Percentiles rank a stretch among this genome's conserved stretches.
Conservation (phyloP, 2,888 invertebrate genomes). For the Onthophagus sagittarius region DNA sequence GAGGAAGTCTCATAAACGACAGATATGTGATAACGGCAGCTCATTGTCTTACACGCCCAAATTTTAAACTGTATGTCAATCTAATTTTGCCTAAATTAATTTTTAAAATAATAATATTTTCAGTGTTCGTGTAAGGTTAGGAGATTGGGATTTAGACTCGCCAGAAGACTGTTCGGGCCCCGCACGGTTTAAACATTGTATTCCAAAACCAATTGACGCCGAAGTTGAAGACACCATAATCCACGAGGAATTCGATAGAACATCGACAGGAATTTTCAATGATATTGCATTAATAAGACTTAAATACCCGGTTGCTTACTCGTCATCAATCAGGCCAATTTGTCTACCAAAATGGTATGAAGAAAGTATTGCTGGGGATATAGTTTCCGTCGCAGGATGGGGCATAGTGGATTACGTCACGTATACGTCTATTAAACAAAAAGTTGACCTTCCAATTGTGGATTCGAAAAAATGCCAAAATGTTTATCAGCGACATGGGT, state of each 20-base stretch:
- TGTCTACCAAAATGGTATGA: constrained; percentile 51
- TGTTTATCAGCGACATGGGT: not conserved
- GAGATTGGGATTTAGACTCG: constrained; percentile 50
- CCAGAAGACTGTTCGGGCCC: constrained; percentile 46
- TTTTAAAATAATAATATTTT: constrained; percentile 3
- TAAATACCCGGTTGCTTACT: constrained; percentile 44
- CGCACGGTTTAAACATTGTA: constrained; percentile 40
- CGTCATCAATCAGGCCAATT: constrained; percentile 54
- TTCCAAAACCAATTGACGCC: constrained; percentile 40
- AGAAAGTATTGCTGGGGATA: constrained; percentile 34
- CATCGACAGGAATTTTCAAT: constrained; percentile 23
- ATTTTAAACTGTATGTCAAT: constrained; percentile 32
- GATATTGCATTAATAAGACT: constrained; percentile 52
- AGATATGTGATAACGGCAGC: constrained; percentile 55
- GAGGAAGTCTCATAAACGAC: constrained; percentile 53
- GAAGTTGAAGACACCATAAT: constrained; percentile 43
- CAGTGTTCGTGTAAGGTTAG: constrained; percentile 44
- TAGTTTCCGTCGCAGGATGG: constrained; percentile 46
- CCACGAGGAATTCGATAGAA: constrained; percentile 38
- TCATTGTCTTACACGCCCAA: constrained; percentile 51
- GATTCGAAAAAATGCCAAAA: not conserved
- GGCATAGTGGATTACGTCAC: constrained; percentile 33
- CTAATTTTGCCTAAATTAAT: not conserved
- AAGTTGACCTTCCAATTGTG: constrained; percentile 48
- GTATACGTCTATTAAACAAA: constrained; percentile 28